Evolutionary conservation across 92 coral and sea anemone species (phyloP), one percentile per base, ranked within the genome.

Genomic region (Diadumene lineata): DNA sequence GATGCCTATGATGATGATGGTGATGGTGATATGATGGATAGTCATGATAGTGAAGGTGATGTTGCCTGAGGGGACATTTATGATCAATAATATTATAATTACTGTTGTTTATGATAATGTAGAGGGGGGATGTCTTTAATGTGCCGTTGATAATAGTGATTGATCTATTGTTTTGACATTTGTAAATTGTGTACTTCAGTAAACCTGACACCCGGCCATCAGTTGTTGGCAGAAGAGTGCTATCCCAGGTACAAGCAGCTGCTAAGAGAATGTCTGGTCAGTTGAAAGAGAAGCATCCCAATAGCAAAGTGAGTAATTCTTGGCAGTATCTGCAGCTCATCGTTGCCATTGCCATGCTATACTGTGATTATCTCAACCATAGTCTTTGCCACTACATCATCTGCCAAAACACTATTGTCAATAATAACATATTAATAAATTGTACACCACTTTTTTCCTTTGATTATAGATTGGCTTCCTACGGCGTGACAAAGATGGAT

Each of bases 401-500:
- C 48, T 38, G 6, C 48, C 48, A 4, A 6, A 38, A 4, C 13
- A 38, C 13, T 38, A 38, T 38, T 38, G 7, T 25, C 48, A 38
- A 4, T 38, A n/a, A 38, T 13, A 38, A 4, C 13, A 38, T 38
- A 6, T 10, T 16, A 64, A 16, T 64, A 29, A 1, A 31, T 33
- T 38, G 57, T 67, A 31, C n/a, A 65, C 9, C 68, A 22, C 1
- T 34, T 65, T 34, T 50, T 0, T 70, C 48, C 19, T 38, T 43
- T n/a, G n/a, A n/a, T n/a, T n/a, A 24, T 58, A 94, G 98, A 67
- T 94, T 73, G 98, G 98, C 25, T 94, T 91, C 76, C 85, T 94
- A 11, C 92, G 98, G 0, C 85, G 91, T 68, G 89, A 81, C 33
- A 82, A 87, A 64, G 97, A 94, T 81, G 98, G 98, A 61, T 79